Conservation (phyloP, 2,113 vertebrate genomes). For the Oceanodroma tethys region DNA sequence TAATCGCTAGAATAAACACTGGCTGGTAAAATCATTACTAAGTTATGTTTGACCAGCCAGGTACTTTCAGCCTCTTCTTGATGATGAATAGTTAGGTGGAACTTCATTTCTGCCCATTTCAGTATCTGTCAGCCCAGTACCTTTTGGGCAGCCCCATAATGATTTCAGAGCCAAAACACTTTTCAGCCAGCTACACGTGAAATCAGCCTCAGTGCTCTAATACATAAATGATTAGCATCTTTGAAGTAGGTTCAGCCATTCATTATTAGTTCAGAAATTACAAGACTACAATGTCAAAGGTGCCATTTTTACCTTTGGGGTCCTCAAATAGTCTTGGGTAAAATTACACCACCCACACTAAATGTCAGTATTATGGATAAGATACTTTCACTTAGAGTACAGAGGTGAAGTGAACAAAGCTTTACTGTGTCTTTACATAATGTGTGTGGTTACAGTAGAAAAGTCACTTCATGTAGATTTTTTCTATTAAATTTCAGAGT, state of each 20-base stretch:
- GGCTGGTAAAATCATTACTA: background rate
- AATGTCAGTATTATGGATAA: background rate
- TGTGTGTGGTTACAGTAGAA: background rate
- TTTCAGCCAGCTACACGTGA: background rate
- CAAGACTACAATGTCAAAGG: background rate
- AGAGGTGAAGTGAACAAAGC: background rate
- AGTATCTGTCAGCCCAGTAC: background rate
- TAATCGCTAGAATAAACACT: background rate
- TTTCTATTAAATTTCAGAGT: background rate
- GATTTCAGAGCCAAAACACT: background rate
- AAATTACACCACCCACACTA: background rate
- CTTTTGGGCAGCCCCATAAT: background rate
- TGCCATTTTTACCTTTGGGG: background rate
- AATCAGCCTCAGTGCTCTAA: background rate
- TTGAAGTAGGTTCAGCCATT: background rate
- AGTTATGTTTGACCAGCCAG: background rate
- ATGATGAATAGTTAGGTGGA: background rate
- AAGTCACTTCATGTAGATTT: background rate
- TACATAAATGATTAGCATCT: background rate
- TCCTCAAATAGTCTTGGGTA: background rate
- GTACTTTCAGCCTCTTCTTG: background rate
- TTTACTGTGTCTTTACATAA: background rate
- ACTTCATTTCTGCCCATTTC: background rate
- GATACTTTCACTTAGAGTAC: background rate
- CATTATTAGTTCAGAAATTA: background rate